Conservation (phyloP, 2,113 vertebrate species). For the Oreocharis arfaki region DNA sequence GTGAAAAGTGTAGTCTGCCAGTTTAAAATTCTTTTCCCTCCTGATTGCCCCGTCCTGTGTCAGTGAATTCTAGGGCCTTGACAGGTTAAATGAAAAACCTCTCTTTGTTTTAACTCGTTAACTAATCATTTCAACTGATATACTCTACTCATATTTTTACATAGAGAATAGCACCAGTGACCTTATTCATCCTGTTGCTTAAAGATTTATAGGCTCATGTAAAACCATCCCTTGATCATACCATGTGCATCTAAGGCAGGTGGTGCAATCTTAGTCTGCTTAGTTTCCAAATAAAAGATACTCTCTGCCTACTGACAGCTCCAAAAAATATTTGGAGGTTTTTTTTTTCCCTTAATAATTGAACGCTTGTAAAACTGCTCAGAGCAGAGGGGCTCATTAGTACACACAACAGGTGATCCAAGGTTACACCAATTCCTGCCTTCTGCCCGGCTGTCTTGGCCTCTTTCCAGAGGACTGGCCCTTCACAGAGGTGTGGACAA, state of each 20-base stretch:
- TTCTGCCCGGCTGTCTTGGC: neutral
- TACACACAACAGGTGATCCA: neutral
- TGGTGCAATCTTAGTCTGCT: neutral
- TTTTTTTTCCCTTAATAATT: neutral
- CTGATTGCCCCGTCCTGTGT: accelerated
- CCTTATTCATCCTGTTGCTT: neutral
- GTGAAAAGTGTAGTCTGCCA: neutral
- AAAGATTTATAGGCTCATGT: neutral
- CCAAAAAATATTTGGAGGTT: neutral
- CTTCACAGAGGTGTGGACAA: neutral
- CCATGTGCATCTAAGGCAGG: neutral
- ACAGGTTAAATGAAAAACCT: neutral
- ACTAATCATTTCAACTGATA: neutral
- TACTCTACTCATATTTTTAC: neutral
- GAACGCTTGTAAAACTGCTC: neutral
- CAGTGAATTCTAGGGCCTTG: neutral
- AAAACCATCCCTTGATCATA: neutral
- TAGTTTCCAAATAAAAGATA: neutral
- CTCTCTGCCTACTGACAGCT: neutral
- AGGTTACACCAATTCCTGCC: neutral
- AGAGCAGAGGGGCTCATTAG: neutral
- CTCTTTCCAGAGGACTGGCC: neutral
- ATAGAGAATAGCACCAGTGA: neutral
- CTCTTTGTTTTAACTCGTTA: neutral
- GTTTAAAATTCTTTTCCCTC: neutral